Percentiles rank a stretch among this genome's conserved stretches.
phyloP scores from a whole-genome alignment of 2,888 invertebrate species.

The Nymphalis polychloros region DNA sequence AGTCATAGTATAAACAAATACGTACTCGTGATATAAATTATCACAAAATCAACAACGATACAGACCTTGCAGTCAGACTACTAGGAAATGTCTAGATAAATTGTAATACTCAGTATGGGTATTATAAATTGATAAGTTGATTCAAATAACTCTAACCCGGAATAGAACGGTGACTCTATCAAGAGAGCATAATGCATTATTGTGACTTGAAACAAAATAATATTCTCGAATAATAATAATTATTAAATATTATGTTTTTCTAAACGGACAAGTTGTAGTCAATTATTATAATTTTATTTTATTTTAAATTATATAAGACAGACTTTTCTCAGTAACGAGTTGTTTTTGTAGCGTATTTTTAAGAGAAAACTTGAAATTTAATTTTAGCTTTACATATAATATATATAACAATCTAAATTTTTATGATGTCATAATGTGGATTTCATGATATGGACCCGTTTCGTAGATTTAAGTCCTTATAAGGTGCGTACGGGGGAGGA shows the following conservation, averaged over 20 bases:
- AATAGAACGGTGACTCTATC: conserved; percentile 33
- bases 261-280: no score
- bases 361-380: no score
- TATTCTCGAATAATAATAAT: no score
- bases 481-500: conserved; percentile 60
- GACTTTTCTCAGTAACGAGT: neutral
- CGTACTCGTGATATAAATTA: conserved; percentile 16
- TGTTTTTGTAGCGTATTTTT: neutral
- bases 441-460: conserved; percentile 26
- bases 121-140: conserved; percentile 39
- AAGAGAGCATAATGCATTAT: conserved; percentile 3
- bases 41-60: conserved; percentile 38
- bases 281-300: no score
- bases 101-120: conserved; percentile 35
- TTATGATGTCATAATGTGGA: conserved; percentile 9
- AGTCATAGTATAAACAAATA: conserved; percentile 21
- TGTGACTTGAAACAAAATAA: conserved; percentile 1
- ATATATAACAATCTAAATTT: neutral
- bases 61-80: conserved; percentile 42
- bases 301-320: no score
- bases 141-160: conserved; percentile 39
- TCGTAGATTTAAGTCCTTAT: conserved; percentile 56
- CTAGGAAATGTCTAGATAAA: conserved; percentile 43
- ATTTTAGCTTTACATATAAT: neutral
- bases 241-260: no score